phyloP scores from a whole-genome alignment of 2,888 invertebrate species.

The Rhagonycha lutea region DNA sequence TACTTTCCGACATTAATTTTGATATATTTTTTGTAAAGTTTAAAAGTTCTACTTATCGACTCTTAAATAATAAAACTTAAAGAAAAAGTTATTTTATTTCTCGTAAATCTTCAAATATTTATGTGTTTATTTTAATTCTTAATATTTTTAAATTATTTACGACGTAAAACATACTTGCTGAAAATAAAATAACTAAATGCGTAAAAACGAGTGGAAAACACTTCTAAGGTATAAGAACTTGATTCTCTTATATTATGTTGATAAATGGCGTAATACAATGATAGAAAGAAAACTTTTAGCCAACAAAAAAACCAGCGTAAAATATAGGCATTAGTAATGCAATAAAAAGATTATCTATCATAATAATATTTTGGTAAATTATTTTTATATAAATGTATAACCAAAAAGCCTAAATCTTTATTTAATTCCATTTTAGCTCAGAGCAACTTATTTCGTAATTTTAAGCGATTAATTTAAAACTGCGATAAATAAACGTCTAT shows the following conservation, averaged over 20 bases:
- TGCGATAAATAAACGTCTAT: not conserved
- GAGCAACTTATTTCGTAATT: not conserved
- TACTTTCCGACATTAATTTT: slow-evolving; percentile 2
- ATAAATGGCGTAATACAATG: not conserved
- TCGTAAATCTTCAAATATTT: not conserved
- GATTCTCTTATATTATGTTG: not conserved
- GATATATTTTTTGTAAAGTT: not conserved
- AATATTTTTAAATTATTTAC: not conserved
- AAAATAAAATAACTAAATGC: not conserved
- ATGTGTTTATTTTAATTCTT: not conserved
- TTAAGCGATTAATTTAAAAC: not conserved
- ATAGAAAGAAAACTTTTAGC: not conserved
- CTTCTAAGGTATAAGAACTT: not conserved
- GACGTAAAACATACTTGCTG: not conserved
- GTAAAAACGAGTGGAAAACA: not conserved
- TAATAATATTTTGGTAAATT: not conserved
- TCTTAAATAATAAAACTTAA: not conserved
- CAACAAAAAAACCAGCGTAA: not conserved
- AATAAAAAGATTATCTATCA: not conserved
- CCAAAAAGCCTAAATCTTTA: not conserved
- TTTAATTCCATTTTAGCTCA: not conserved
- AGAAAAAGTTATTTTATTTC: not conserved
- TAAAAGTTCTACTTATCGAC: not conserved
- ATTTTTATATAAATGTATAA: not conserved
- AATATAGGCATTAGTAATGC: not conserved